A percentile compares a stretch with the other conserved stretches of the same genome.
phyloP scores from a whole-genome alignment of 1,140 invertebrate species.

The Bombus waltoni region DNA sequence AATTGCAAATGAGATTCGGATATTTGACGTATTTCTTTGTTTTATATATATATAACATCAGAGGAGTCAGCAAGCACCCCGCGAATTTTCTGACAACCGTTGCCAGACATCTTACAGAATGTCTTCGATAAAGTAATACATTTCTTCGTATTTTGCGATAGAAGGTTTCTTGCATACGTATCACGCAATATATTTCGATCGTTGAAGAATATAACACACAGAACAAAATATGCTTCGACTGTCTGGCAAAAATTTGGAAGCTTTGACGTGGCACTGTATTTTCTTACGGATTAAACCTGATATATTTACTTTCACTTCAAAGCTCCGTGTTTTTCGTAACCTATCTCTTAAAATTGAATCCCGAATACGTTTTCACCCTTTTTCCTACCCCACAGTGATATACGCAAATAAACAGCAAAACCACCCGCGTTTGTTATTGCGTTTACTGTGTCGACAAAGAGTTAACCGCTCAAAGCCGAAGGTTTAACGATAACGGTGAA shows the following conservation, averaged over 20 bases:
- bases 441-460: conserved; percentile 16
- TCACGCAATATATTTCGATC: not conserved
- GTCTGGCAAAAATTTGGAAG: not conserved
- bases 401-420: not conserved
- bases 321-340: not conserved
- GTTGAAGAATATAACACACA: not conserved
- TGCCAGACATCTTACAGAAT: not conserved
- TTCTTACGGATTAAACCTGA: not conserved
- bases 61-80: not conserved
- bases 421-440: not conserved
- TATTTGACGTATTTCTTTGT: too few species aligned
- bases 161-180: not conserved
- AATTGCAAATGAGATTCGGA: too few species aligned
- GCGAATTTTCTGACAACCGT: not conserved
- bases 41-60: too few species aligned
- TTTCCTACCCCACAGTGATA: not conserved
- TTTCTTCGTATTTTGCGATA: not conserved
- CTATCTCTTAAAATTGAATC: not conserved
- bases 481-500: conserved; percentile 11
- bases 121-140: not conserved
- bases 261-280: not conserved
- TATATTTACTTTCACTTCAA: not conserved
- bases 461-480: not conserved
- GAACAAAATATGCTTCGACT: not conserved
- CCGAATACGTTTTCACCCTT: not conserved